phyloP scores from a whole-genome alignment of 2,888 invertebrate genomes.

The Empis livida region DNA sequence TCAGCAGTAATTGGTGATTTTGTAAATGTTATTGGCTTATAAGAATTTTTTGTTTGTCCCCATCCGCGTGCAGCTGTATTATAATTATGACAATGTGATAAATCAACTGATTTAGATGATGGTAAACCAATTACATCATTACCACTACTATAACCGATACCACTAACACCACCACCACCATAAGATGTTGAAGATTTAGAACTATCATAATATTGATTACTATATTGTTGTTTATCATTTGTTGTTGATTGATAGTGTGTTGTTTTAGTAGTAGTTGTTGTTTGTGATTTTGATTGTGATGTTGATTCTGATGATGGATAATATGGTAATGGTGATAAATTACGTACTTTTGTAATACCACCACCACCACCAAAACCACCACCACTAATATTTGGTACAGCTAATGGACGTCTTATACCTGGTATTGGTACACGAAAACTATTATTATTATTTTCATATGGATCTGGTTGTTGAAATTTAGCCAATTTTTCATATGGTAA shows the following conservation, averaged over 20 bases:
- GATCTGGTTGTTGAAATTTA: conserved; percentile 22
- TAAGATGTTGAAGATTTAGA: background rate
- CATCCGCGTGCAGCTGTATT: conserved; percentile 77
- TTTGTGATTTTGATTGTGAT: background rate
- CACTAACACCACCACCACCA: conserved; percentile 1
- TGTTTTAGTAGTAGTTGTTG: background rate
- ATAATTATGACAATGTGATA: conserved; percentile 43
- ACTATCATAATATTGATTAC: background rate
- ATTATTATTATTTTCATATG: conserved; percentile 5
- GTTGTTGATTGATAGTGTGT: conserved; percentile 6
- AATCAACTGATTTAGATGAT: conserved; percentile 11
- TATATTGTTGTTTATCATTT: background rate
- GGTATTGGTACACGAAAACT: conserved; percentile 11
- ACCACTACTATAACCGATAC: conserved; percentile 1
- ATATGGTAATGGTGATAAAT: conserved; percentile 23
- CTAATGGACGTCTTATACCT: conserved; percentile 4
- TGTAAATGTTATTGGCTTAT: conserved; percentile 56
- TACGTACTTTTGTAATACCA: conserved; percentile 16
- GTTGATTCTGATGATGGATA: conserved; percentile 10
- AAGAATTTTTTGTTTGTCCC: conserved; percentile 54
- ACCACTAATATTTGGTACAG: conserved; percentile 1
- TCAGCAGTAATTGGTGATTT: conserved; percentile 2
- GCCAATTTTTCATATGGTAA: conserved; percentile 29
- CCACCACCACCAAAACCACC: conserved; percentile 3
- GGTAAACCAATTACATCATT: too few species aligned